Evolutionary conservation across 1,140 invertebrate species (phyloP).

Genomic region (Nasonia longicornis): DNA sequence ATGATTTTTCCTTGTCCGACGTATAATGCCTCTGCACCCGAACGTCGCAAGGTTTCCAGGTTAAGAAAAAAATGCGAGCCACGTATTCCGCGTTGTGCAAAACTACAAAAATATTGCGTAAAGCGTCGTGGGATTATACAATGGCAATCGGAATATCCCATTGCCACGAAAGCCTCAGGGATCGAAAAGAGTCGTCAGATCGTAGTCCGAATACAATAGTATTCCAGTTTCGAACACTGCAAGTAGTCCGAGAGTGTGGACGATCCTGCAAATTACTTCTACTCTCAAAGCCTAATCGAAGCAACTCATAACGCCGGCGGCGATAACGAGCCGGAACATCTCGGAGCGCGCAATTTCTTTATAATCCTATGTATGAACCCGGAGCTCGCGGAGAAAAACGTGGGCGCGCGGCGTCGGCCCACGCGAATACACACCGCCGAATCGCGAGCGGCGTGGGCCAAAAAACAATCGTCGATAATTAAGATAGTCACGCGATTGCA

Average conservation of each 20-base stretch:
- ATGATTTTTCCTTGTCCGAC: too few relatives aligned
- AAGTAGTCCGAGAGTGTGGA: background rate
- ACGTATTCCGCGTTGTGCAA: background rate
- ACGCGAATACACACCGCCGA: slow-evolving; percentile 20
- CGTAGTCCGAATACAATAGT: background rate
- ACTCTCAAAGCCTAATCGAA: background rate
- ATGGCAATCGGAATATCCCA: too few relatives aligned
- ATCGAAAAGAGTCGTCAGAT: background rate
- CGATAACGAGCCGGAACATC: background rate
- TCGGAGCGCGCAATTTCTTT: background rate
- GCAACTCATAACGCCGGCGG: background rate
- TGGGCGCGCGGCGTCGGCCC: slow-evolving; percentile 44
- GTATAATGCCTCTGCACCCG: too few relatives aligned
- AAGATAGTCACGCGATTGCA: slow-evolving; percentile 64
- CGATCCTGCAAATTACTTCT: background rate
- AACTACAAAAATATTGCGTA: background rate
- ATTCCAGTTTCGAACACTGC: background rate
- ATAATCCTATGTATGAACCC: background rate
- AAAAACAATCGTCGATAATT: slow-evolving; percentile 64
- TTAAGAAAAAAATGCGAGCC: background rate
- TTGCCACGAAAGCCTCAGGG: too few relatives aligned
- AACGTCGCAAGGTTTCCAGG: too few relatives aligned
- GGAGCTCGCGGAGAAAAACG: background rate
- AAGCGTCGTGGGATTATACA: background rate
- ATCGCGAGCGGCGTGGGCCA: slow-evolving; percentile 54